Evolutionary conservation across 2,888 invertebrate genomes (phyloP), one percentile per base, ranked within the genome.

Genomic region (Stenichneumon culpator): DNA sequence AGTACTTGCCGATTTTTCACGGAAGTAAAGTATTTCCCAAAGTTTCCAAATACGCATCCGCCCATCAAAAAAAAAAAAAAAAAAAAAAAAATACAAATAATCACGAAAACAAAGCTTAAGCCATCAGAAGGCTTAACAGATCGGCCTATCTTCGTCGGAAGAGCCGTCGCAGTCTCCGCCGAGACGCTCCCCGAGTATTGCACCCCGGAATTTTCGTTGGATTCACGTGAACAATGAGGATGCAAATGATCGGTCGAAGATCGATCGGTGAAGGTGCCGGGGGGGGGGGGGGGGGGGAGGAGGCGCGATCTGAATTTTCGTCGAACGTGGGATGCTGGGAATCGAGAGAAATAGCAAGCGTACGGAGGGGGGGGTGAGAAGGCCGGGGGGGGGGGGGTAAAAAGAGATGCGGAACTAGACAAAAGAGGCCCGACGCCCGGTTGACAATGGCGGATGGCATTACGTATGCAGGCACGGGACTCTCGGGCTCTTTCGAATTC

Each of bases 171-270:
- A 50, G 32, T 52, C 75, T 14, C 4, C 39, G 73, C 50, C 3
- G 74, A 72, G 73, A 63, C 52, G 52, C 80, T 28, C 28, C 32
- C 39, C 32, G 74, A 16, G 89, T 90, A 89, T 89, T 89, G 88
- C 87, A 81, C 89, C 79, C 77, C 69, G 89, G 92, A 92, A 92
- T 93, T 92, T 92, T 92, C 90, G 92, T 91, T 89, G 92, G 89
- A 91, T 90, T 88, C 83, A 86, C 89, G 54, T 68, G 93, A 93
- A 94, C 93, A 94, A 94, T 93, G 93, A 94, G 93, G 91, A 94
- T 94, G 93, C 93, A 94, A 94, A 94, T 94, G 93, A 94, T 94
- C 93, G 93, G 93, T 90, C 93, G 92, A 93, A 93, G 93, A 93
- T 94, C 93, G 93, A 94, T 93, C 36, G 36, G 7, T 1, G 9